These are phyloP conservation scores for Scaptomyza pallida DNA, from an alignment of 1,140 invertebrate species.

Conservation along the genomic window DNA sequence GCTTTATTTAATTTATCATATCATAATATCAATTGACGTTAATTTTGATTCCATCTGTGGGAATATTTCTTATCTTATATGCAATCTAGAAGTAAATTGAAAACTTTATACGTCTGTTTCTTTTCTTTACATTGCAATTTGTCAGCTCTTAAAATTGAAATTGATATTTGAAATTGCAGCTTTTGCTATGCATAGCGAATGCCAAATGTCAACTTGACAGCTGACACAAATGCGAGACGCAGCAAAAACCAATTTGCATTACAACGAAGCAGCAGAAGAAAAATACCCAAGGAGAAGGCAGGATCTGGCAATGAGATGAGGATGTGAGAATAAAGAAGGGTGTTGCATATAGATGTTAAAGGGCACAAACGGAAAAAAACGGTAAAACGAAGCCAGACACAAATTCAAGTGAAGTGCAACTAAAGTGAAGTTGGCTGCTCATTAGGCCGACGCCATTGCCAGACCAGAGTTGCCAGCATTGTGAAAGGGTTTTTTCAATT, in stretches of 20 bases:
- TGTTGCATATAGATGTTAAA: background rate
- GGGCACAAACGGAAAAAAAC: background rate
- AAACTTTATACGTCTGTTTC: too few species aligned
- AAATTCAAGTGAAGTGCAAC: conserved; percentile 9
- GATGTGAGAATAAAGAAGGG: too few species aligned
- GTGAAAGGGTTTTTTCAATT: background rate
- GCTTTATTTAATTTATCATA: too few species aligned
- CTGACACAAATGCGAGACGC: conserved; percentile 40
- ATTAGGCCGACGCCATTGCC: conserved; percentile 25
- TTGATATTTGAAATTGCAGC: conserved; percentile 48
- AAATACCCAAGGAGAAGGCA: background rate
- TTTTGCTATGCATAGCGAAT: conserved; percentile 35
- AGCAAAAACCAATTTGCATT: conserved; percentile 46
- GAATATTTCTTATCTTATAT: too few species aligned
- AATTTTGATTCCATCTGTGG: too few species aligned
- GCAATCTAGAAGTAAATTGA: too few species aligned
- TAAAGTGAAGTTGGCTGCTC: conserved; percentile 18
- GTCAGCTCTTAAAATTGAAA: conserved; percentile 49
- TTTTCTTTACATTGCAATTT: conserved; percentile 42
- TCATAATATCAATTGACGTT: too few species aligned
- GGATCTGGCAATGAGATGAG: background rate
- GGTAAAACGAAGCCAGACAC: background rate
- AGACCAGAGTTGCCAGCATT: conserved; percentile 15
- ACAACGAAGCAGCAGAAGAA: conserved; percentile 2
- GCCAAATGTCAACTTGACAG: conserved; percentile 47